These are phyloP conservation scores for Thunnus albacares DNA, from an alignment of 2,797 vertebrate genomes.

Conservation along the genomic window DNA sequence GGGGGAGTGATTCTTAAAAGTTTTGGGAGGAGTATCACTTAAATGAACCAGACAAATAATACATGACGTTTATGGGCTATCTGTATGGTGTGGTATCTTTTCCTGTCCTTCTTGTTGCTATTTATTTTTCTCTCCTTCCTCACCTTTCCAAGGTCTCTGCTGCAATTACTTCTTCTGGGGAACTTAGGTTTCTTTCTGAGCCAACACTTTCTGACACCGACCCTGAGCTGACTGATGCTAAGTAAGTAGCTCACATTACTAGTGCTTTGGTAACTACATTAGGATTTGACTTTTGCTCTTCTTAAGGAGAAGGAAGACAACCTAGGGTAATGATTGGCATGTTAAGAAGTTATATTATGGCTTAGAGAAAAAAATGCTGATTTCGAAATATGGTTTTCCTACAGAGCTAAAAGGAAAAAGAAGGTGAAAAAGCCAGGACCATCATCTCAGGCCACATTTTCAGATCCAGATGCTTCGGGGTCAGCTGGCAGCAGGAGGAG, in stretches of 20 bases:
- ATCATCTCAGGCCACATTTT: constrained; percentile 54
- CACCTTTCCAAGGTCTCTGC: constrained; percentile 86
- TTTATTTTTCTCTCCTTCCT: constrained; percentile 21
- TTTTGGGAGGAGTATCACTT: neutral
- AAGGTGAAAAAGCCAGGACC: constrained; percentile 82
- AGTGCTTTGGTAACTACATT: neutral
- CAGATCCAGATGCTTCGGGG: constrained; percentile 63
- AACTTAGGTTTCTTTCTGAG: constrained; percentile 87
- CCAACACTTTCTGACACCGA: constrained; percentile 83
- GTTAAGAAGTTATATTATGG: neutral
- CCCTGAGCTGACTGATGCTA: constrained; percentile 78
- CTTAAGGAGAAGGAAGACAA: neutral
- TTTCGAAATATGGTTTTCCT: neutral
- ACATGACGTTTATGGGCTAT: neutral
- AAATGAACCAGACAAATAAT: neutral
- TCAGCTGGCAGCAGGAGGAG: constrained; percentile 74
- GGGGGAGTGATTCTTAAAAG: neutral
- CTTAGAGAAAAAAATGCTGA: neutral
- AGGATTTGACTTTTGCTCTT: neutral
- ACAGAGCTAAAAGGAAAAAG: constrained; percentile 85
- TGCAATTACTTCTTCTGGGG: constrained; percentile 86
- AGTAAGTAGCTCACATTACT: constrained; percentile 81
- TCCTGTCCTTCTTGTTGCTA: neutral
- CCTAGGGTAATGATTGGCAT: neutral
- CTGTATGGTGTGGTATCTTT: constrained; percentile 22